Evolutionary conservation across 1,140 invertebrate species (phyloP), one percentile per base, ranked within the genome.

Genomic region (Adelges cooleyi): DNA sequence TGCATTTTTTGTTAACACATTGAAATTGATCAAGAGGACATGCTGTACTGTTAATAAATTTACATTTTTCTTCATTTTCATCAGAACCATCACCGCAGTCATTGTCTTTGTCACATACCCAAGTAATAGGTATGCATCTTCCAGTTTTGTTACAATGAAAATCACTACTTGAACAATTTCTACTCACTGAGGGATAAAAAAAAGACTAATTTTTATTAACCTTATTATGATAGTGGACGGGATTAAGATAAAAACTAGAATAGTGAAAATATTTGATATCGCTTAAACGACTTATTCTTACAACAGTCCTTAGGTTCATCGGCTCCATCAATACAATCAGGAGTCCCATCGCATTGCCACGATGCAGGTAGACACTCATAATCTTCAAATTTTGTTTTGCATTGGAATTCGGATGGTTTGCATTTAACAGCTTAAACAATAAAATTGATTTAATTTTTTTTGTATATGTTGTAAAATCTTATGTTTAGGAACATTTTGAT

Each of bases 101-200:
- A 46, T 77, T 73, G 69, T 86, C 83, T 10, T 80, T 82, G 75
- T 95, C 89, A 75, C 90, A 94, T 9, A 84, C 74, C 82, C 83
- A 84, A 33, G 80, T 74, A 54, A 76, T 78, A 2, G 84, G 81
- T 53, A 90, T 82, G 75, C 89, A 92, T 18, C 81, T 78, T 29
- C 83, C 83, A 72, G 87, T 86, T 18, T 78, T 73, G 15, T 77
- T 74, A 69, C 85, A 84, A 51, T 75, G 72, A 71, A 84, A 84
- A 56, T 85, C 77, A 36, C 76, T 71, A 0, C 71, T 72, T 11
- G 74, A 73, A 69, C 82, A 84, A 8, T 71, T 73, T 51, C 75
- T 69, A 36, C 74, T 77, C 48, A 68, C 77, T 77, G 62, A 44
- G 69, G 62, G 67, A 36, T 51, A 40, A 65, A 20, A 9, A 25